Conservation (phyloP, 2,113 vertebrate genomes). For the Proterorhinus semilunaris region DNA sequence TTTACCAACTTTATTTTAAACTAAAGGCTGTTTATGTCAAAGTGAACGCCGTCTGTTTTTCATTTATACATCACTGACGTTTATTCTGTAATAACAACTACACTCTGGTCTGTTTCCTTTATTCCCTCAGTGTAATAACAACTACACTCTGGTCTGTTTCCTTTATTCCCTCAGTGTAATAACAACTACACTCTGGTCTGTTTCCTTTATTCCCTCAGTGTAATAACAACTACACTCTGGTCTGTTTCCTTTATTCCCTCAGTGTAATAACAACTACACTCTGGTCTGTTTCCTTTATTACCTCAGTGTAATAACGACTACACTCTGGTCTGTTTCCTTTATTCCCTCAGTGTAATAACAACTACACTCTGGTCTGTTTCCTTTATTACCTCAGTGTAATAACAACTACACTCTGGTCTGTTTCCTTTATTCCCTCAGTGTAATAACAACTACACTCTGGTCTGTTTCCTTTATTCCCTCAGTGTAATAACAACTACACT, state of each 20-base stretch:
- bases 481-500: background rate
- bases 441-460: constrained; percentile 95
- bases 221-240: background rate
- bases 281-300: constrained; percentile 79
- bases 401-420: too few species aligned
- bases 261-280: constrained; percentile 98
- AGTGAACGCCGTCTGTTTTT: too few species aligned
- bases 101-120: too few species aligned
- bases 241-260: constrained; percentile 27
- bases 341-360: constrained; percentile 87
- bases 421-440: constrained; percentile 76
- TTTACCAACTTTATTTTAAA: too few species aligned
- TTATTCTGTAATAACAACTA: too few species aligned
- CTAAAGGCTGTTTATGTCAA: too few species aligned
- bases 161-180: constrained; percentile 83
- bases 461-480: constrained; percentile 69
- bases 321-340: constrained; percentile 12
- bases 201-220: too few species aligned
- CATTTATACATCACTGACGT: too few species aligned
- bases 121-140: background rate
- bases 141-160: too few species aligned
- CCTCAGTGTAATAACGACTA: background rate
- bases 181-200: constrained; percentile 96
- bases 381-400: too few species aligned
- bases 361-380: constrained; percentile 92